Evolutionary conservation across 2,888 invertebrate genomes (phyloP), one percentile per base, ranked within the genome.

Genomic region (Leptopilina drosophilae): DNA sequence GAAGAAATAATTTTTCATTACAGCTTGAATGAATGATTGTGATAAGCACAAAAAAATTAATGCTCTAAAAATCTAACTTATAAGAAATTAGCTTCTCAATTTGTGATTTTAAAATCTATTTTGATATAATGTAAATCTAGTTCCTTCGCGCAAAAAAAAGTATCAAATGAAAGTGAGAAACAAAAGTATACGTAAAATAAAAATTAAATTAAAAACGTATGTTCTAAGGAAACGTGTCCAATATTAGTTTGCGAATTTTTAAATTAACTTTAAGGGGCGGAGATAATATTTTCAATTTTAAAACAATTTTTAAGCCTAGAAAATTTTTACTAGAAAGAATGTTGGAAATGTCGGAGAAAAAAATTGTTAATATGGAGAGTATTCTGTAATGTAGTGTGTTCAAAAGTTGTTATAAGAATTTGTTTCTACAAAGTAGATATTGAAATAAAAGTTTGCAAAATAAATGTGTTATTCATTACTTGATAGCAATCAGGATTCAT

Each of bases 101-200:
- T 69, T 5, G 26, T 69, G 49, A 8, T 69, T 26, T 14, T 69
- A 9, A 46, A 26, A 56, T 56, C 11, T 73, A 73, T 53, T 73
- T 56, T 56, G 7, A 73, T 53, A 15, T n/a, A n/a, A 20, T 20
- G 15, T 62, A 20, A 20, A 15, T 42, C 42, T 42, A 62, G 15
- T 20, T 62, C 49, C 49, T 62, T 62, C 8, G 1, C 8, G 1
- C 33, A 33, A 33, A 33, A 7, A 62, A 62, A 20, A 62, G 62
- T 20, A 20, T 15, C 62, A 20, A 62, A 62, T 62, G 62, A 9
- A 7, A 62, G 20, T 62, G 62, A 20, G 62, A 15, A 62, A 62
- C 49, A 62, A 9, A 62, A 15, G 62, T 62, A 62, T 62, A 62
- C 62, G 62, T 20, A 62, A 62, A 59, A 20, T 20, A 20, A 15